phyloP scores from a whole-genome alignment of 2,888 invertebrate genomes.

The Amblyjoppa proteus region DNA sequence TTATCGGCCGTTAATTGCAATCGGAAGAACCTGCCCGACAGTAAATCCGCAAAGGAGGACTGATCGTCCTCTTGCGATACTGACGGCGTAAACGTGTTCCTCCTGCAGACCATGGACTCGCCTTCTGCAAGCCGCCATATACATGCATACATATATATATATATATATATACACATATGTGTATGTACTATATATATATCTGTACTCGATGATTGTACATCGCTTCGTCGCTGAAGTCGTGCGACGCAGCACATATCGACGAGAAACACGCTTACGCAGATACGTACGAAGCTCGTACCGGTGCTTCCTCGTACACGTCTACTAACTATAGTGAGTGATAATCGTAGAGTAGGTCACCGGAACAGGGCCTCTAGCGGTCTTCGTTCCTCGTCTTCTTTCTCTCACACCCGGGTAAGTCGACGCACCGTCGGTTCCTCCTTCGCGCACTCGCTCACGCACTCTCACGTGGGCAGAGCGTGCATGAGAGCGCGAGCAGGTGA shows the following conservation, averaged over 20 bases:
- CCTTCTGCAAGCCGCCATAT: neutral
- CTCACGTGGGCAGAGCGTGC: slow-evolving; percentile 18
- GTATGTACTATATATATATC: neutral
- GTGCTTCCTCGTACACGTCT: slow-evolving; percentile 65
- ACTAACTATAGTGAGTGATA: slow-evolving; percentile 79
- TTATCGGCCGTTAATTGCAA: slow-evolving; percentile 63
- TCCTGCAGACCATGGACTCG: slow-evolving; percentile 3
- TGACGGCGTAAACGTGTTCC: neutral
- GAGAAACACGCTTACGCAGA: slow-evolving; percentile 25
- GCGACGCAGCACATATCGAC: slow-evolving; percentile 12
- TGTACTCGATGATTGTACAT: neutral
- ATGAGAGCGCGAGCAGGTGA: slow-evolving; percentile 44
- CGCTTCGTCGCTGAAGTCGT: neutral
- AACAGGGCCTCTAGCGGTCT: slow-evolving; percentile 84
- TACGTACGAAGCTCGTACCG: slow-evolving; percentile 20
- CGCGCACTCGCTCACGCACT: slow-evolving; percentile 14
- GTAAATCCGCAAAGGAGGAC: slow-evolving; percentile 51
- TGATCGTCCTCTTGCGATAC: slow-evolving; percentile 23
- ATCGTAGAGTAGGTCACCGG: slow-evolving; percentile 84
- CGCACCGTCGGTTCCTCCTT: slow-evolving; percentile 34
- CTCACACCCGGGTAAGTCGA: slow-evolving; percentile 66
- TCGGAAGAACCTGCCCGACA: slow-evolving; percentile 55
- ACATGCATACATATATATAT: neutral
- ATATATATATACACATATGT: neutral
- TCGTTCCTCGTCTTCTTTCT: slow-evolving; percentile 79